phyloP scores from a whole-genome alignment of 2,888 invertebrate species.

The Trilocha varians region DNA sequence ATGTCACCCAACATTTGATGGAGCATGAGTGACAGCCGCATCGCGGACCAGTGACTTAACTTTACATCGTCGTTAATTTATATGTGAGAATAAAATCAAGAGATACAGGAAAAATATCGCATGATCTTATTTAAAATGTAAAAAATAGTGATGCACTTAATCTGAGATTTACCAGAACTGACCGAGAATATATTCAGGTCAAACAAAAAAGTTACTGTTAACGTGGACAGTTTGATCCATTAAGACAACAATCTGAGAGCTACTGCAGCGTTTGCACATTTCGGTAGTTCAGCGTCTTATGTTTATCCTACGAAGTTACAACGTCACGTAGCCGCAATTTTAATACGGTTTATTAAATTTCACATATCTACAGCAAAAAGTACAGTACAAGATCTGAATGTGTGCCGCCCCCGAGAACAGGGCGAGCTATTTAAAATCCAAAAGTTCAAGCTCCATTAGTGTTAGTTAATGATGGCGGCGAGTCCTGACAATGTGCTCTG shows the following conservation, averaged over 20 bases:
- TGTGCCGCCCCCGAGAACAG: conserved; percentile 51
- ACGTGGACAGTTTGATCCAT: conserved; percentile 24
- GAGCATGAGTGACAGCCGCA: conserved; percentile 69
- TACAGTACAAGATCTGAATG: conserved; percentile 28
- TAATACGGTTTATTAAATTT: conserved; percentile 53
- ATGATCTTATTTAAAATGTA: conserved; percentile 50
- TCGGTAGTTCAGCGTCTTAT: conserved; percentile 12
- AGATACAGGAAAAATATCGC: conserved; percentile 49
- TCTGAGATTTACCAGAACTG: conserved; percentile 60
- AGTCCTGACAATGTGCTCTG: conserved; percentile 44
- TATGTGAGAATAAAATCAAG: conserved; percentile 47
- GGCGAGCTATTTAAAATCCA: conserved; percentile 64
- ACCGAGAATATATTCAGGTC: conserved; percentile 26
- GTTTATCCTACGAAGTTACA: conserved; percentile 31
- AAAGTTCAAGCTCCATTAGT: conserved; percentile 71
- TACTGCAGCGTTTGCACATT: conserved; percentile 21
- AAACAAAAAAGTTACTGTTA: conserved; percentile 34
- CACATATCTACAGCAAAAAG: conserved; percentile 54
- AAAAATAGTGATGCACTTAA: conserved; percentile 53
- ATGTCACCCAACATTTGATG: conserved; percentile 69
- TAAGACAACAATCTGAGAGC: conserved; percentile 25
- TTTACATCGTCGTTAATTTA: conserved; percentile 66
- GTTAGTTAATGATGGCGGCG: conserved; percentile 66
- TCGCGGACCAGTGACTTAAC: conserved; percentile 52
- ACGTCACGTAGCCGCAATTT: conserved; percentile 47